Base-by-base conservation (phyloP, 2,888 invertebrate species). In the Dynastes hyllus region DNA sequence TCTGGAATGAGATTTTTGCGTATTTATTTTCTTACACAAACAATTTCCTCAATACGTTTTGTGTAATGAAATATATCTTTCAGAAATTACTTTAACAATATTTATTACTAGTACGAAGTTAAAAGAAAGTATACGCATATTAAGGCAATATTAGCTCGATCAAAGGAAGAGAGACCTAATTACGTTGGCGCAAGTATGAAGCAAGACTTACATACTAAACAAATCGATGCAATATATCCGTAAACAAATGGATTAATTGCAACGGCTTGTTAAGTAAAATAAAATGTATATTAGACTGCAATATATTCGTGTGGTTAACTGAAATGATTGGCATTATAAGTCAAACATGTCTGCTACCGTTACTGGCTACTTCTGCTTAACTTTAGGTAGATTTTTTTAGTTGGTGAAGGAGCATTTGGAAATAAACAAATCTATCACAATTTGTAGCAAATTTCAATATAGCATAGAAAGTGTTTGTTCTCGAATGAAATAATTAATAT, bases 21-120 rank as follows among this genome's bases (percentile, higher is more conserved):
- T 50, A 69, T 27, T 69, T 69, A 63, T 69, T 69, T 69, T 16
- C 51, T 69, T 50, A 69, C 69, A 69, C 51, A 69, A 69, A 69
- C 69, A 69, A 29, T 69, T 51, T 29, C 69, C 69, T 51, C 32
- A 9, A 69, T 27, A 27, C 69, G 50, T 69, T 69, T 69, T 69
- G 50, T 69, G 50, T 69, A 69, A 69, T 51, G 69, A 69, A 51
- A 69, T 69, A 69, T 69, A 69, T 69, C 69, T 69, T 29, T 69
- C 69, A 69, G 51, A 69, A 69, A 69, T 50, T 69, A 53, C 29
- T 69, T 69, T 29, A 51, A 69, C 51, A 69, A 69, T 69, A 69
- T 69, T 69, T 69, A 69, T 51, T 51, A 51, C 51, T 69, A 27
- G 13, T 29, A 51, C 32, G 29, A 63, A 27, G 50, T 51, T 37